Percentiles rank a stretch among this genome's conserved stretches.
Conservation (phyloP, 37 sponge, comb jelly and placozoan species). For the Ianthella basta region DNA sequence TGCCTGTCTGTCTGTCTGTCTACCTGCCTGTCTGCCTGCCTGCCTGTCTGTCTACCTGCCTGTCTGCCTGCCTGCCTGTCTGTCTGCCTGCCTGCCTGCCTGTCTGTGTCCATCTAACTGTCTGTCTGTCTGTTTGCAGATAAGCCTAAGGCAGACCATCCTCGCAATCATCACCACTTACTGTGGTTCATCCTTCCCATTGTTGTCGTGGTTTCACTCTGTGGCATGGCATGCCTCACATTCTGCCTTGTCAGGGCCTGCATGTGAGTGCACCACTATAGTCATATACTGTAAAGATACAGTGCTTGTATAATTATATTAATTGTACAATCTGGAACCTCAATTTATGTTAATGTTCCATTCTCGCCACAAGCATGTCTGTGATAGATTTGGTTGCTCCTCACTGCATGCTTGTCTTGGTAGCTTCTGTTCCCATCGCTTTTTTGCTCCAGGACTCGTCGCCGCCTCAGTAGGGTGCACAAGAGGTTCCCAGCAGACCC, state of each 20-base stretch:
- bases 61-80: conserved; percentile 2
- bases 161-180: background rate
- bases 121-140: background rate
- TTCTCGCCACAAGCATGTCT: background rate
- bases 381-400: background rate
- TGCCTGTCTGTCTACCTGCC: background rate
- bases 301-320: background rate
- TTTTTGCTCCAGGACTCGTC: background rate
- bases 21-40: too few relatives aligned
- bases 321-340: background rate
- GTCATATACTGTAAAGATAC: too few relatives aligned
- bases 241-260: conserved; percentile 10
- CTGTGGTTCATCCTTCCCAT: conserved; percentile 11
- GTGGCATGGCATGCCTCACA: background rate
- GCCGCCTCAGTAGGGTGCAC: background rate
- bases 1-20: too few relatives aligned
- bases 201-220: background rate
- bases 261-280: conserved; percentile 12
- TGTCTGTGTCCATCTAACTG: background rate
- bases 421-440: too few relatives aligned
- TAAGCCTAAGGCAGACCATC: background rate
- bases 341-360: background rate
- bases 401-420: too few relatives aligned
- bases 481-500: background rate
- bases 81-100: background rate